Conservation (phyloP, 1,140 invertebrate species). For the Calosoma granatense region DNA sequence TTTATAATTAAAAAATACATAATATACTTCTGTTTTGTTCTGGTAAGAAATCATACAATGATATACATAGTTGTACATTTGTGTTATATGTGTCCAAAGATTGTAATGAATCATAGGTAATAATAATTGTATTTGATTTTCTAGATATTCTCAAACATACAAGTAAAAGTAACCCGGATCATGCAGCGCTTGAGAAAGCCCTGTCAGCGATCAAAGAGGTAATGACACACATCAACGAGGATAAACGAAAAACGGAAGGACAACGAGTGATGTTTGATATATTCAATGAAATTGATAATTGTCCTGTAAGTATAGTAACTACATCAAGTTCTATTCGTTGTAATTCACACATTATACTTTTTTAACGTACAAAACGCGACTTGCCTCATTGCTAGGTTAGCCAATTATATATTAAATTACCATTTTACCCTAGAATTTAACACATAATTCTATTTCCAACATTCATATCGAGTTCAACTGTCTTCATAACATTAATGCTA, state of each 20-base stretch:
- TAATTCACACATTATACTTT: slow-evolving; percentile 3
- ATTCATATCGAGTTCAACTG: too few relatives aligned
- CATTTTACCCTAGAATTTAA: too few relatives aligned
- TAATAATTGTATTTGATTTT: slow-evolving; percentile 19
- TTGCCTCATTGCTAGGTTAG: slow-evolving; percentile 10
- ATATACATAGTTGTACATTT: not conserved
- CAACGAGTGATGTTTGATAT: slow-evolving; percentile 95
- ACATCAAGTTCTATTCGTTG: slow-evolving; percentile 15
- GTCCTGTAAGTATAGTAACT: slow-evolving; percentile 72
- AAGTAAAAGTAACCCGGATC: slow-evolving; percentile 72
- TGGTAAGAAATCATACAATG: too few relatives aligned
- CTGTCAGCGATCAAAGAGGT: slow-evolving; percentile 83
- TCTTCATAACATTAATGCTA: too few relatives aligned
- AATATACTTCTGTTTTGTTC: too few relatives aligned
- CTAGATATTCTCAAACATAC: slow-evolving; percentile 91
- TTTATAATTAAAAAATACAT: too few relatives aligned
- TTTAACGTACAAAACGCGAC: not conserved
- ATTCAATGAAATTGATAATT: slow-evolving; percentile 95
- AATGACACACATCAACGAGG: slow-evolving; percentile 94
- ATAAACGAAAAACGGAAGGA: slow-evolving; percentile 89
- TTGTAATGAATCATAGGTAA: not conserved
- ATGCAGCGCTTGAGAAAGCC: slow-evolving; percentile 72
- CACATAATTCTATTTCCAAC: too few relatives aligned
- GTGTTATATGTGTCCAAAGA: too few relatives aligned
- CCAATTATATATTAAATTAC: not conserved